These are phyloP conservation scores for Gallinago jamesoni DNA, from an alignment of 2,113 vertebrate genomes.

Conservation along the genomic window DNA sequence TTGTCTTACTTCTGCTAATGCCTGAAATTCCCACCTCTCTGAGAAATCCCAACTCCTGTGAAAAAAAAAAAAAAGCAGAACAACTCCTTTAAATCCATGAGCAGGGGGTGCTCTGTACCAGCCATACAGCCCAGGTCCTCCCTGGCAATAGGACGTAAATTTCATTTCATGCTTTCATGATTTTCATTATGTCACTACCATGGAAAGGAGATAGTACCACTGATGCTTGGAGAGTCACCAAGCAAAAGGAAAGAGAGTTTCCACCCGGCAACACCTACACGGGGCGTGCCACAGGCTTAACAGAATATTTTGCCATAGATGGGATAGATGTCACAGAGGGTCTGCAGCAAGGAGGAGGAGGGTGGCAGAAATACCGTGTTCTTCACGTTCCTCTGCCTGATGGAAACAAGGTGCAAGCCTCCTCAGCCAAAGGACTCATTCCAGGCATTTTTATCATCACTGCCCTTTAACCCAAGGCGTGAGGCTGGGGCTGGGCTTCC, in stretches of 20 bases:
- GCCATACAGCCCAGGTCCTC: too few species aligned
- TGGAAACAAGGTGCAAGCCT: neutral
- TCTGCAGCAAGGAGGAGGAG: neutral
- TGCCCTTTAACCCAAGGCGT: neutral
- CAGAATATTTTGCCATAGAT: too few species aligned
- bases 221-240: too few species aligned
- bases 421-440: neutral
- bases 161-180: neutral
- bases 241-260: neutral
- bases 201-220: neutral
- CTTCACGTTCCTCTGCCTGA: neutral
- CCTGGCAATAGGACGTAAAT: neutral
- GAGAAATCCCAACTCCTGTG: neutral
- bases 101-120: neutral
- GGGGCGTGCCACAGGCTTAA: neutral
- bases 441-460: neutral
- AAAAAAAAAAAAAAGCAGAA: neutral
- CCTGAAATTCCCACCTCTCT: neutral
- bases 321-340: too few species aligned
- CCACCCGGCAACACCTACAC: too few species aligned
- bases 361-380: neutral
- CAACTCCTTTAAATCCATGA: too few species aligned
- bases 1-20: neutral
- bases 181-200: neutral
- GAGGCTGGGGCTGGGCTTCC: neutral